These are phyloP conservation scores for Teleiodes luculella DNA, from an alignment of 2,888 invertebrate genomes.

Conservation along the genomic window DNA sequence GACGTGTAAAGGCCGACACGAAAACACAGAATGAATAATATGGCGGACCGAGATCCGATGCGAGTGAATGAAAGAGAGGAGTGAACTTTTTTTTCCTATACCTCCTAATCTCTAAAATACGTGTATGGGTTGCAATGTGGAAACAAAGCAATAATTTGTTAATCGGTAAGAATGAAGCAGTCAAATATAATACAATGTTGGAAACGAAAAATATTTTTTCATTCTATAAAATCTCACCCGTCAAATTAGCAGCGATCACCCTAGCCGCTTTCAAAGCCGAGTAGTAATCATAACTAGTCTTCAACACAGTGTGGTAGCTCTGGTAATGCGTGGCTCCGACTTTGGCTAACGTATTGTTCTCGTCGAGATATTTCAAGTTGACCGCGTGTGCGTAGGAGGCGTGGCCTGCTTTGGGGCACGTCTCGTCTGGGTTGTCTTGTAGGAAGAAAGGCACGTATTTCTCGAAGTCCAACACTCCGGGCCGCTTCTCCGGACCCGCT, in stretches of 20 bases:
- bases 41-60: too few species aligned
- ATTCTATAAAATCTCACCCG: constrained; percentile 45
- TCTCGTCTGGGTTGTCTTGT: constrained; percentile 86
- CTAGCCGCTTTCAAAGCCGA: constrained; percentile 90
- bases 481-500: constrained; percentile 75
- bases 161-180: too few species aligned
- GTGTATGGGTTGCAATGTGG: too few species aligned
- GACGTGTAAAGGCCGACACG: too few species aligned
- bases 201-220: too few species aligned
- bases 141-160: too few species aligned
- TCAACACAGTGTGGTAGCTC: constrained; percentile 92
- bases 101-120: too few species aligned
- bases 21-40: too few species aligned
- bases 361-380: constrained; percentile 67
- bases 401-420: constrained; percentile 91
- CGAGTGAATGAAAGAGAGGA: too few species aligned
- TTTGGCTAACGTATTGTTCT: constrained; percentile 60
- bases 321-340: constrained; percentile 92
- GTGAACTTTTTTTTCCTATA: too few species aligned
- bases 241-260: constrained; percentile 88
- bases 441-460: constrained; percentile 89
- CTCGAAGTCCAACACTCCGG: constrained; percentile 80
- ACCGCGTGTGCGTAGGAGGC: constrained; percentile 89
- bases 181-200: too few species aligned
- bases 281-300: constrained; percentile 93